These are phyloP conservation scores for Drosophila fungiperda DNA, from an alignment of 2,888 invertebrate species.

Conservation along the genomic window DNA sequence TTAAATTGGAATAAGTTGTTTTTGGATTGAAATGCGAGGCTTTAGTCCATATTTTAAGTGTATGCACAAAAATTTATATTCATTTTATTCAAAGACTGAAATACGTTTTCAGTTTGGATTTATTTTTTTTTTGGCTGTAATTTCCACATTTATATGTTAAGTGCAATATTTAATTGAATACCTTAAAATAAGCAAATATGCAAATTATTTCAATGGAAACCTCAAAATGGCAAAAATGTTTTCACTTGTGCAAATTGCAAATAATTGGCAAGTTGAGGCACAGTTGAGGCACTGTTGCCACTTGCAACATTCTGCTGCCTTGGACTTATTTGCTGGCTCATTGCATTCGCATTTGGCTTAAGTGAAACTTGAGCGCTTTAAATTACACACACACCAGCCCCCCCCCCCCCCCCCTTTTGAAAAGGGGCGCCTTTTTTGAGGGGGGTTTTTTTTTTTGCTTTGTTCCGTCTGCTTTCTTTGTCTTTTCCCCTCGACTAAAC, in stretches of 20 bases:
- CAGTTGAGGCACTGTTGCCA: conserved; percentile 24
- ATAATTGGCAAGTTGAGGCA: conserved; percentile 12
- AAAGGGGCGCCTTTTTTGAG: neutral
- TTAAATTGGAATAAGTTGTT: neutral
- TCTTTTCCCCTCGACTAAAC: conserved; percentile 22
- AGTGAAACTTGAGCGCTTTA: conserved; percentile 67
- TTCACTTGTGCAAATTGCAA: neutral
- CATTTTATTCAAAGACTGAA: neutral
- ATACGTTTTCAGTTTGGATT: neutral
- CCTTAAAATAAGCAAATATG: neutral
- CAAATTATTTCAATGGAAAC: neutral
- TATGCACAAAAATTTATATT: neutral
- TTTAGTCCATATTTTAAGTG: neutral
- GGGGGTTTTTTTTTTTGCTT: neutral
- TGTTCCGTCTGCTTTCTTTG: neutral
- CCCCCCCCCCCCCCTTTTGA: neutral
- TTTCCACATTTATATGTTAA: neutral
- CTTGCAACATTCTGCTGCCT: conserved; percentile 31
- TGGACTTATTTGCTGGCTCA: conserved; percentile 71
- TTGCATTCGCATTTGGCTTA: conserved; percentile 74
- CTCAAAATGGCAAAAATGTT: neutral
- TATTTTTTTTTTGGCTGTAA: neutral
- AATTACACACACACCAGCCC: conserved; percentile 50
- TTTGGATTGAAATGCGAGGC: neutral
- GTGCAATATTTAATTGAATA: neutral